These are phyloP conservation scores for Holcopasites calliopsidis DNA, from an alignment of 1,140 invertebrate species.

Conservation along the genomic window DNA sequence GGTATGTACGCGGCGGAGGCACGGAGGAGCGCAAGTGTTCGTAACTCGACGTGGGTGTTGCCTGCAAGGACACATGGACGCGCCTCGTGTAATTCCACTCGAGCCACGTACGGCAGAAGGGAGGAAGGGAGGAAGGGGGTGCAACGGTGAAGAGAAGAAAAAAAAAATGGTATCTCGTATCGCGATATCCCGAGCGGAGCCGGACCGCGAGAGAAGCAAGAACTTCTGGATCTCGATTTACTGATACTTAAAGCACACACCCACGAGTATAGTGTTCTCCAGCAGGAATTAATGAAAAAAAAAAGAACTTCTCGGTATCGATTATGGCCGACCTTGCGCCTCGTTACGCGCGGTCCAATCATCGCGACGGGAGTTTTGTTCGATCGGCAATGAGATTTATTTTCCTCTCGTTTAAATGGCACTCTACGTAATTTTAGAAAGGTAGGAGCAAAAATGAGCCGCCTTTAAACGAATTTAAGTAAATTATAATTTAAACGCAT, in stretches of 20 bases:
- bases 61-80: slow-evolving; percentile 49
- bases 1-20: background rate
- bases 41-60: slow-evolving; percentile 46
- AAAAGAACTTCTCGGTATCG: slow-evolving; percentile 3
- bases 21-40: slow-evolving; percentile 13
- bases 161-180: slow-evolving; percentile 22
- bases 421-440: background rate
- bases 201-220: slow-evolving; percentile 27
- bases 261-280: slow-evolving; percentile 35
- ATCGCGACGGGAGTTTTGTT: background rate
- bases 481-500: too few relatives aligned
- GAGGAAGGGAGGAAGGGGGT: background rate
- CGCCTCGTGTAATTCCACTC: slow-evolving; percentile 34
- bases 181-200: slow-evolving; percentile 31
- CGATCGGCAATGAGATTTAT: background rate
- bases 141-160: background rate
- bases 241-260: slow-evolving; percentile 44
- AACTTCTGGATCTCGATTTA: slow-evolving; percentile 47
- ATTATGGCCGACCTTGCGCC: slow-evolving; percentile 27
- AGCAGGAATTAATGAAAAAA: background rate
- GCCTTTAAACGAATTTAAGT: too few relatives aligned
- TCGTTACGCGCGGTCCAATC: background rate
- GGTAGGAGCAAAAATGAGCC: too few relatives aligned
- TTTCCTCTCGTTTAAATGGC: background rate
- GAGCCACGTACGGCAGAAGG: background rate